Evolutionary conservation across 1,140 invertebrate species (phyloP).

Genomic region (Globodera ellingtonae): DNA sequence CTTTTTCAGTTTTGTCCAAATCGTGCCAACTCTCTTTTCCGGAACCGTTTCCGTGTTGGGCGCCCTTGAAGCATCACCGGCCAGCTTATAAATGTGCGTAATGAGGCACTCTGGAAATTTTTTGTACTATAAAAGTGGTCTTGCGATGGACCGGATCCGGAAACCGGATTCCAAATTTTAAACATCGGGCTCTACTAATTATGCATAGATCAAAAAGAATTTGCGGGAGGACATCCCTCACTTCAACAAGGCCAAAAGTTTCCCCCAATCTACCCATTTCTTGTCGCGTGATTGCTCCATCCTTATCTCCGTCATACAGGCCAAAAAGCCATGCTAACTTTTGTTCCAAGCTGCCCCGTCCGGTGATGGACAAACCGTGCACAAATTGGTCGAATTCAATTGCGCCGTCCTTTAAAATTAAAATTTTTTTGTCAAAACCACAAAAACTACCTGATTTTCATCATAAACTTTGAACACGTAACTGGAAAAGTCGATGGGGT

Average conservation of each 20-base stretch:
- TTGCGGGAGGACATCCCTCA: no score
- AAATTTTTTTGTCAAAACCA: not conserved
- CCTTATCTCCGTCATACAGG: slow-evolving; percentile 72
- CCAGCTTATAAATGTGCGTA: slow-evolving; percentile 98
- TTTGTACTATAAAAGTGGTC: not conserved
- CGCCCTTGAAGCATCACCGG: slow-evolving; percentile 67
- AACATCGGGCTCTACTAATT: no score
- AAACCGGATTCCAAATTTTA: no score
- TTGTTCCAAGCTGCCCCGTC: slow-evolving; percentile 89
- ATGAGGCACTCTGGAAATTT: slow-evolving; percentile 77
- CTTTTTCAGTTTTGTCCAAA: slow-evolving; percentile 68
- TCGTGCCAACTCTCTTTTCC: slow-evolving; percentile 92
- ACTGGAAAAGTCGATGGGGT: slow-evolving; percentile 93
- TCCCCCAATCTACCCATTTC: slow-evolving; percentile 78
- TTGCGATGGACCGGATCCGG: no score
- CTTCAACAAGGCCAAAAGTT: no score
- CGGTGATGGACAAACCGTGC: slow-evolving; percentile 89
- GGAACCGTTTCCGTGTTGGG: slow-evolving; percentile 68
- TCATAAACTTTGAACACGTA: slow-evolving; percentile 97
- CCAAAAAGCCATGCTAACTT: slow-evolving; percentile 78
- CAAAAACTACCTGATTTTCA: slow-evolving; percentile 85
- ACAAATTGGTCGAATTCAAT: slow-evolving; percentile 98
- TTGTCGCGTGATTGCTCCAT: slow-evolving; percentile 91
- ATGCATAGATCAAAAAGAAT: no score
- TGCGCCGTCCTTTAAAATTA: slow-evolving; percentile 79